Evolutionary conservation across 2,797 vertebrate species (phyloP), one percentile per base, ranked within the genome.

Genomic region (Muraenolepis orangiensis): DNA sequence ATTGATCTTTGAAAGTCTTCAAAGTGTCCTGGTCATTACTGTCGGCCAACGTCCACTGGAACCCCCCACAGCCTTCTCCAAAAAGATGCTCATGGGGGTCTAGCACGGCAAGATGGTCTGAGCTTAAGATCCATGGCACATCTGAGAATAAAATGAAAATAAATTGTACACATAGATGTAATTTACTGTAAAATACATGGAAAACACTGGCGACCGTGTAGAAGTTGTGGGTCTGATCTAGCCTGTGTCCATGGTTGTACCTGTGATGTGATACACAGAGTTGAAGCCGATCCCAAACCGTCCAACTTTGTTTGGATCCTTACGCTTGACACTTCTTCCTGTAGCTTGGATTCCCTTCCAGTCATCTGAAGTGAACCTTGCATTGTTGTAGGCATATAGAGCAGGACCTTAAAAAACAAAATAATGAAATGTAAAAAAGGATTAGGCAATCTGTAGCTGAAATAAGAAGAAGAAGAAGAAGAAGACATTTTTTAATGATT

Each of bases 221-320:
- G 57, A 64, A 26, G 10, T 64, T 57, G 20, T 57, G 51, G 20
- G 42, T 18, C 6, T 26, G 26, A 64, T 26, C 26, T 26, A 26
- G 69, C 14, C 6, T 0, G 61, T 13, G 5, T 31, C 10, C 13
- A n/a, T 7, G 0, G 10, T 61, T 74, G 91, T 66, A 97, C 95
- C 93, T 30, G 95, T 96, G 77, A 95, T 92, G 81, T 96, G 95
- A 79, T 96, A 96, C 81, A 96, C 89, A 16, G 96, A 96, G 85
- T 94, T 96, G 88, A 97, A 96, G 70, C 95, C 95, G 13, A 97
- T 93, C 74, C 95, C 94, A 14, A 97, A 96, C 71, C 93, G 87
- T 10, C 95, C 95, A 1, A 96, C 94, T 38, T 92, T 95, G 82
- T 84, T 85, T 5, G 95, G 95, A 77, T 96, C 95, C 1, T 93